phyloP scores from a whole-genome alignment of 2,113 vertebrate species.

The Ploceus nigricollis region DNA sequence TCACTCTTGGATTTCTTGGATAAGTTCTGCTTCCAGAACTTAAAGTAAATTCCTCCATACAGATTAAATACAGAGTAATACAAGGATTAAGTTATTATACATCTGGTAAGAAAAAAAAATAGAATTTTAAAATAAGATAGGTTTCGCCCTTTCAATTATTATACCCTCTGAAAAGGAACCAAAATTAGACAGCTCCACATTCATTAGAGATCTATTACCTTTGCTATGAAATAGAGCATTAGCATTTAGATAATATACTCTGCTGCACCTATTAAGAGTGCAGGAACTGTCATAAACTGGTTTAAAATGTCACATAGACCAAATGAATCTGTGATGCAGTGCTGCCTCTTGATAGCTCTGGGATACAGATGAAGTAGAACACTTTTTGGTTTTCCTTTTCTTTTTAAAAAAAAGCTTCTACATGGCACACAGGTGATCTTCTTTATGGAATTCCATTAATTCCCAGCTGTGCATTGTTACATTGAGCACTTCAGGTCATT shows the following conservation, averaged over 20 bases:
- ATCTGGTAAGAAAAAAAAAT: neutral
- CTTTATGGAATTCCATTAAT: neutral
- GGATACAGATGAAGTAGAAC: neutral
- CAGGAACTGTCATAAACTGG: neutral
- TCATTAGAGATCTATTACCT: neutral
- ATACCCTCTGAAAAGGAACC: neutral
- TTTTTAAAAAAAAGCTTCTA: neutral
- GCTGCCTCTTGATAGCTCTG: neutral
- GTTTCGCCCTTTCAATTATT: neutral
- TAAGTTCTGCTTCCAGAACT: neutral
- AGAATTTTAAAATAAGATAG: neutral
- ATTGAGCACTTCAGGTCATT: neutral
- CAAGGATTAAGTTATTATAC: neutral
- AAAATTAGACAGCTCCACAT: neutral
- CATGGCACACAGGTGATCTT: neutral
- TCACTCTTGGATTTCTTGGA: neutral
- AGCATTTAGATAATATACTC: neutral
- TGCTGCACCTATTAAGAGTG: neutral
- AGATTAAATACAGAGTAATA: neutral
- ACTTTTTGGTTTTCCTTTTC: neutral
- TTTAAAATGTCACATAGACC: neutral
- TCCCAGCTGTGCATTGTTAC: neutral
- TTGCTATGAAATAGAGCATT: neutral
- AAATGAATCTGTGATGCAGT: neutral
- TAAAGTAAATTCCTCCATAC: neutral